Evolutionary conservation across 2,888 invertebrate species (phyloP).

Genomic region (Siphonodentalium dalli): DNA sequence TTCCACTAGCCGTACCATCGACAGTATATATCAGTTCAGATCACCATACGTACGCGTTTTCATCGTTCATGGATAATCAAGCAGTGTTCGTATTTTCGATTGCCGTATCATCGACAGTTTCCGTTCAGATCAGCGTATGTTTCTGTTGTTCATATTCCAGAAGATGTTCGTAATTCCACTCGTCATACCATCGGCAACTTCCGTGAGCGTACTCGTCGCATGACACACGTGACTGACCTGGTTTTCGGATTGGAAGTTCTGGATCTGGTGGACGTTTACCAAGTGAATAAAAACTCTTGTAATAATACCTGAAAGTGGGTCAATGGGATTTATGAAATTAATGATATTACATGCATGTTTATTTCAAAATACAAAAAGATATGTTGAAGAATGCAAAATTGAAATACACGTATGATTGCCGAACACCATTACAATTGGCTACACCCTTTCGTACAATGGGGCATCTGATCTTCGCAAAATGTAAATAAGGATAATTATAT

Average conservation of each 20-base stretch:
- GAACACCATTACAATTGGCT: too few relatives aligned
- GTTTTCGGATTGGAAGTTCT: slow-evolving; percentile 38
- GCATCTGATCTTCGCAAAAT: too few relatives aligned
- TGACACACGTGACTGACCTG: slow-evolving; percentile 46
- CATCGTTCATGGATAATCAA: too few relatives aligned
- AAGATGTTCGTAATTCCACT: slow-evolving; percentile 58
- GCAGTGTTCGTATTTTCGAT: too few relatives aligned
- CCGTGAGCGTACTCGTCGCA: slow-evolving; percentile 60
- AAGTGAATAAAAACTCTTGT: slow-evolving; percentile 58
- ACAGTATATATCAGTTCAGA: too few relatives aligned
- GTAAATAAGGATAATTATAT: too few relatives aligned
- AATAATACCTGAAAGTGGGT: slow-evolving; percentile 52
- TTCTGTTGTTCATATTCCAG: slow-evolving; percentile 48
- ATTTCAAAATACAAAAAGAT: neutral
- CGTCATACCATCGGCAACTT: slow-evolving; percentile 60
- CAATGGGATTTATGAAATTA: neutral
- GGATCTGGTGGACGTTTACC: slow-evolving; percentile 58
- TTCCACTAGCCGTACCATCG: too few relatives aligned
- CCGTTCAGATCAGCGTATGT: slow-evolving; percentile 31
- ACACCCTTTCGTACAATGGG: too few relatives aligned
- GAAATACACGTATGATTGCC: too few relatives aligned
- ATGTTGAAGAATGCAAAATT: too few relatives aligned
- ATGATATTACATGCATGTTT: neutral
- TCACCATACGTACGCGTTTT: too few relatives aligned
- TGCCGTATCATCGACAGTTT: too few relatives aligned